These are phyloP conservation scores for Cinclus mexicanus DNA, from an alignment of 2,113 vertebrate genomes.

Conservation along the genomic window DNA sequence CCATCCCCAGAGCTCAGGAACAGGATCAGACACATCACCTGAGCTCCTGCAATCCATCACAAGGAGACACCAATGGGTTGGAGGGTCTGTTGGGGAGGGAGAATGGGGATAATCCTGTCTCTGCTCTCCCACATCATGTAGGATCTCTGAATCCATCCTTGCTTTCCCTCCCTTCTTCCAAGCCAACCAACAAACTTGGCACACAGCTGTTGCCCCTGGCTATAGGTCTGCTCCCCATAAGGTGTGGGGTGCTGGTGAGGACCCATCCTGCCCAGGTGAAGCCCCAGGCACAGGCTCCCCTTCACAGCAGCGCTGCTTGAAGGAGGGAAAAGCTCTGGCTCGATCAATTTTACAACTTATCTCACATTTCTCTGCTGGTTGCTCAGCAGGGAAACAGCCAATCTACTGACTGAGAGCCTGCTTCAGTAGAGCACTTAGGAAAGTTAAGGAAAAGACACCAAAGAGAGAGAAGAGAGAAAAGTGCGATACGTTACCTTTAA, in stretches of 20 bases:
- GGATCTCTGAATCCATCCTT: neutral
- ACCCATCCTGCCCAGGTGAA: rapidly evolving
- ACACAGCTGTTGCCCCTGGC: neutral
- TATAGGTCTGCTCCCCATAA: neutral
- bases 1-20: neutral
- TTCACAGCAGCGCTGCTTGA: neutral
- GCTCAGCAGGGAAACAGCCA: neutral
- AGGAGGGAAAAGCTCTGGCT: neutral
- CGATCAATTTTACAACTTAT: neutral
- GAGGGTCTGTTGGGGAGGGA: neutral
- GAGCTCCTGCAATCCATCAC: neutral
- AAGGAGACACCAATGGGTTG: rapidly evolving
- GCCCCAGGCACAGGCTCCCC: neutral
- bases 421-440: neutral
- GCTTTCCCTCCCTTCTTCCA: neutral
- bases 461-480: neutral
- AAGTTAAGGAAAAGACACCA: neutral
- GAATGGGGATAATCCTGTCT: neutral
- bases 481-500: slow-evolving; percentile 68
- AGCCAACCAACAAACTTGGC: neutral
- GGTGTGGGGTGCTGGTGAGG: neutral
- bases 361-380: neutral
- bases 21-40: neutral
- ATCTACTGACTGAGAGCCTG: neutral
- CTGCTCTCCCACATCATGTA: neutral